Base-by-base conservation (phyloP, 2,797 vertebrate species). In the Menidia menidia region DNA sequence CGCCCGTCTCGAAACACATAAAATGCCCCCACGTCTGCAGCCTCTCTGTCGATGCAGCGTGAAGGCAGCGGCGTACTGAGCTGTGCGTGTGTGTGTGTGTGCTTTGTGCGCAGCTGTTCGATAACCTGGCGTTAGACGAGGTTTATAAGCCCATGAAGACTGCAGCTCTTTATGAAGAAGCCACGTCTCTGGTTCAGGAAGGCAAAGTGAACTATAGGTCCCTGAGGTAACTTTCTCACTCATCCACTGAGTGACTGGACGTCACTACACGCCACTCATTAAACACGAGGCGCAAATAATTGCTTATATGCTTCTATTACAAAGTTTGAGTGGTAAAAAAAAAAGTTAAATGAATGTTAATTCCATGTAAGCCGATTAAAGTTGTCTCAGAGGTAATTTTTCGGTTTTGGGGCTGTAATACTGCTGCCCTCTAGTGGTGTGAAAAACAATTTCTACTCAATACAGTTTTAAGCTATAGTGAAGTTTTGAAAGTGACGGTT, bases 101-200 rank as follows among this genome's bases (percentile, higher is more conserved):
- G 64, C 73, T 51, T 0, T 75, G 6, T 70, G 19, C 81, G 25
- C 87, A 99, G 98, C 91, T 98, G 75, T 96, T 98, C 80, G 97
- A 98, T 69, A 85, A 93, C 32, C 87, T 97, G 56, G 90, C 94
- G 44, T 78, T 93, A 0, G 93, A 95, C 15, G 94, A 93, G 0
- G 88, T 90, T 0, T 93, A 95, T 87, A 95, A 93, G 52, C 93
- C 95, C 0, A 93, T 96, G 10, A 96, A 93, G 78, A 96, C 95
- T 0, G 95, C 95, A 0, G 96, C 96, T 0, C 94, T 97, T 1
- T 99, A 99, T 0, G 96, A 97, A 82, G 97, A 98, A 77, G 97
- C 97, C n/a, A 77, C 97, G 85, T 88, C 84, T 82, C 77, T 95
- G 61, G 97, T 96, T 43, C 94, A 89, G 50, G 95, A 96, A 15